Percentiles rank a stretch among this genome's conserved stretches.
These are phyloP conservation scores for Brenthis hecate DNA, from an alignment of 2,888 invertebrate species.

Conservation along the genomic window DNA sequence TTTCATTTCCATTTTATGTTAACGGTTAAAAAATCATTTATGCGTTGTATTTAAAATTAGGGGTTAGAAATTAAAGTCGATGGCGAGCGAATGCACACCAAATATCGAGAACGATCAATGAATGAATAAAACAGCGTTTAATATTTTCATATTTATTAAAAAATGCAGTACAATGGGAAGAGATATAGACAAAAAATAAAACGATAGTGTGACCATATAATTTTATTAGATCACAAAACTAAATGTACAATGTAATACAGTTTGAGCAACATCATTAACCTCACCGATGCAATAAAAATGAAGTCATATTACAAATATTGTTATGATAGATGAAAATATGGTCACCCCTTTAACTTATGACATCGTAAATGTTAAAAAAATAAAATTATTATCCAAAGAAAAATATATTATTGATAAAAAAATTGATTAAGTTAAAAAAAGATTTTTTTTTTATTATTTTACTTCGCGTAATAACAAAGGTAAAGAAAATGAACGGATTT, in stretches of 20 bases:
- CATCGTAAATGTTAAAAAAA: not conserved
- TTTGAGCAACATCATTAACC: conserved; percentile 77
- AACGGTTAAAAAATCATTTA: no score
- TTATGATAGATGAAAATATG: conserved; percentile 4
- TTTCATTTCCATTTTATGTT: no score
- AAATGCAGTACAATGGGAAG: conserved; percentile 1
- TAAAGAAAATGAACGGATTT: no score
- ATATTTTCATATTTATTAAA: not conserved
- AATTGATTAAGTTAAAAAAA: no score
- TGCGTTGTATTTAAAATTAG: no score
- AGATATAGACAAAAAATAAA: conserved; percentile 27
- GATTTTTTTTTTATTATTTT: no score
- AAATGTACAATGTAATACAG: conserved; percentile 70
- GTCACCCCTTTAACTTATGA: not conserved
- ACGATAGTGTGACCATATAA: conserved; percentile 57
- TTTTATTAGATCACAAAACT: conserved; percentile 75
- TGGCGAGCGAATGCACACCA: no score
- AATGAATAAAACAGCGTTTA: conserved; percentile 4
- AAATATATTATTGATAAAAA: not conserved
- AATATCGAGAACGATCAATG: no score
- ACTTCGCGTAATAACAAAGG: no score
- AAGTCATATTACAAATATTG: no score
- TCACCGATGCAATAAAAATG: conserved; percentile 52
- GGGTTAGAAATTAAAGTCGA: no score
- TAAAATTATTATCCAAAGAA: not conserved